Conservation (phyloP, 2,888 invertebrate genomes). For the Machimus atricapillus region DNA sequence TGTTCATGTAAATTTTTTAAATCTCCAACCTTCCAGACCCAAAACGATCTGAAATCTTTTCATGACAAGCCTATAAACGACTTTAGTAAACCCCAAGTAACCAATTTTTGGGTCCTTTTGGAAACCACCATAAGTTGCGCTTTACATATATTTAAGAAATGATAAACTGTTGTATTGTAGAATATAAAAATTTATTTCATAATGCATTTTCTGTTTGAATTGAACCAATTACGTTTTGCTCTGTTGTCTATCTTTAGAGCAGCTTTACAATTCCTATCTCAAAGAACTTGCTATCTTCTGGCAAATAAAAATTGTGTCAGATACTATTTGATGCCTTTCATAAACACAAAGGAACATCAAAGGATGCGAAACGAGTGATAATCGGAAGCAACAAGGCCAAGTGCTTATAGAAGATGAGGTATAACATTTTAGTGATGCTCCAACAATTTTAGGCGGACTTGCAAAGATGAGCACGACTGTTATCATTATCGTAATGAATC, state of each 20-base stretch:
- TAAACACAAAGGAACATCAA: neutral
- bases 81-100: no score
- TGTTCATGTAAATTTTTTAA: no score
- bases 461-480: neutral
- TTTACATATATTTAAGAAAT: no score
- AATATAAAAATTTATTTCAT: no score
- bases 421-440: neutral
- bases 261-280: neutral
- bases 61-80: no score
- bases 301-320: neutral
- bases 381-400: neutral
- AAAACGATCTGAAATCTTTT: no score
- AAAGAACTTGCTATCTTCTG: neutral
- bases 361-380: neutral
- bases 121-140: no score
- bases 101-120: no score
- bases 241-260: neutral
- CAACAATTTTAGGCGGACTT: neutral
- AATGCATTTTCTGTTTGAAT: neutral
- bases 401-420: neutral
- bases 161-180: no score
- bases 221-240: neutral
- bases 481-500: neutral
- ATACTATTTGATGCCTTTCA: neutral
- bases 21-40: no score